Evolutionary conservation across 2,888 invertebrate genomes (phyloP), one percentile per base, ranked within the genome.

Genomic region (Onthophagus sagittarius): DNA sequence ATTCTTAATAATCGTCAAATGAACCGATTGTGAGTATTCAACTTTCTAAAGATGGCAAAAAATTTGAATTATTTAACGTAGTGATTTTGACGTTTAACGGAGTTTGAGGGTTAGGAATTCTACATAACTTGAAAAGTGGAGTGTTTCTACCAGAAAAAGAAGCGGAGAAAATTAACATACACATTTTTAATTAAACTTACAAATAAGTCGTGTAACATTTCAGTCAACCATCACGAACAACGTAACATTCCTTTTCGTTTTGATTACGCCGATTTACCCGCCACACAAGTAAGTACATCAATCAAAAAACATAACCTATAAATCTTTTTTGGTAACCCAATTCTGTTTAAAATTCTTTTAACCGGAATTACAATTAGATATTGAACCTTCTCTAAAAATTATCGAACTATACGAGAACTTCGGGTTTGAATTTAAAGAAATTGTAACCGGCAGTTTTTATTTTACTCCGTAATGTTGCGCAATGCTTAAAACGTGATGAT

Each of bases 161-260:
- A 69, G 67, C 4, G 5, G 15, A 1, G 39, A 15, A 5, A 11
- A 53, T 15, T 72, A 75, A 14, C 31, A 32, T 23, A 23, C 3
- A 23, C 23, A 3, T 2, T 1, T 23, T 23, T 23, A 23, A 1
- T 3, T 23, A 23, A 23, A 23, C 23, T 23, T 2, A 23, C 3
- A 23, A 23, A 23, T 23, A 23, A 23, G 1, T 23, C 1, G 23
- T 23, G 23, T 23, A 23, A 23, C 23, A 23, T 23, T 23, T 3
- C 23, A 23, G 3, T 1, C 2, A 23, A 23, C 3, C 23, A 23
- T 2, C 23, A 23, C 2, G 2, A 79, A 79, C 71, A 74, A 76
- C 7, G 81, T 80, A n/a, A n/a, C 7, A 83, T 83, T 71, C 77
- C 84, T 71, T 77, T 85, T 53, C 79, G 85, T 75, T 80, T 76